Evolutionary conservation across 2,888 invertebrate species (phyloP).

Genomic region (Physocephala rufipes): DNA sequence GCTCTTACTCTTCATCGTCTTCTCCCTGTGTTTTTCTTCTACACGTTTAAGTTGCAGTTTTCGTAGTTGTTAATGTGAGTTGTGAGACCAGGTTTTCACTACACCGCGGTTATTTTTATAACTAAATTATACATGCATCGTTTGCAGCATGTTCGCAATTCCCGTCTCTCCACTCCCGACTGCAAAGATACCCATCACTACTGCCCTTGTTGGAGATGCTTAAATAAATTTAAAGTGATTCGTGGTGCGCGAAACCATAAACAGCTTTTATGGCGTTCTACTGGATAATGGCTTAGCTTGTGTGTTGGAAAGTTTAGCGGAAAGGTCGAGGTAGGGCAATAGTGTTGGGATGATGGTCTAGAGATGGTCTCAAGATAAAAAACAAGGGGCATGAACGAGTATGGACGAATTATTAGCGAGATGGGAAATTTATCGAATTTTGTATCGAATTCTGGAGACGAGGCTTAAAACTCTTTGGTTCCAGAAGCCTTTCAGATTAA

Average conservation of each 20-base stretch:
- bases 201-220: constrained; percentile 40
- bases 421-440: background rate
- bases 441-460: background rate
- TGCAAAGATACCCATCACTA: constrained; percentile 12
- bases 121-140: constrained; percentile 61
- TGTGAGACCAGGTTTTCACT: constrained; percentile 37
- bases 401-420: background rate
- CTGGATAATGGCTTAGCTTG: constrained; percentile 53
- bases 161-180: constrained; percentile 33
- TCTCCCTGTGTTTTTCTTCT: constrained; percentile 11
- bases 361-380: too few species aligned
- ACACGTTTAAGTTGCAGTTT: constrained; percentile 26
- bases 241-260: constrained; percentile 64
- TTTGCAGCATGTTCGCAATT: constrained; percentile 16
- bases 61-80: background rate
- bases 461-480: too few species aligned
- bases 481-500: too few species aligned
- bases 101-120: constrained; percentile 62
- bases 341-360: background rate
- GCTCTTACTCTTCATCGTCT: background rate
- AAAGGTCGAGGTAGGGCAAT: background rate
- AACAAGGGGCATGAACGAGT: too few species aligned
- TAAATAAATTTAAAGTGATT: constrained; percentile 56
- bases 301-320: constrained; percentile 31
- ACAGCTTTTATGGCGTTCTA: constrained; percentile 64